Conservation (phyloP, 2,113 vertebrate species). For the Mirounga angustirostris region DNA sequence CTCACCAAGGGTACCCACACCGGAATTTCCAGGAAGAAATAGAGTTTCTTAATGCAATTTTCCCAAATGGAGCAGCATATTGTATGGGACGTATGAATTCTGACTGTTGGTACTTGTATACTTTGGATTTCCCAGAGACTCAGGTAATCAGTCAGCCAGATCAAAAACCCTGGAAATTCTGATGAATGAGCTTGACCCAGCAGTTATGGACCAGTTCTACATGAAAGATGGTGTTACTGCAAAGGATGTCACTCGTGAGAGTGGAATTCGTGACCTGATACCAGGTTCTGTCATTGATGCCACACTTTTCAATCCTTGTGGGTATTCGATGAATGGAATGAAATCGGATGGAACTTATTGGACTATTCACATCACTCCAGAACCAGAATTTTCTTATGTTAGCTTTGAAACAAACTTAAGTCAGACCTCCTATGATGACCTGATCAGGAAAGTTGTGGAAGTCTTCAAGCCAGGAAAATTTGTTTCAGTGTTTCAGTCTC, state of each 20-base stretch:
- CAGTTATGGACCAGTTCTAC: conserved; percentile 99
- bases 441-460: conserved; percentile 97
- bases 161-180: conserved; percentile 99
- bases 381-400: conserved; percentile 99
- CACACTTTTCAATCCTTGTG: conserved; percentile 99
- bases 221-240: conserved; percentile 99
- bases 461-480: conserved; percentile 99
- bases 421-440: conserved; percentile 97
- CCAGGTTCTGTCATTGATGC: conserved; percentile 99
- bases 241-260: conserved; percentile 99
- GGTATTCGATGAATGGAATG: conserved; percentile 99
- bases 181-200: conserved; percentile 99
- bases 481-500: conserved; percentile 82
- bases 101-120: conserved; percentile 99
- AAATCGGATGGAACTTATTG: conserved; percentile 99
- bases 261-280: conserved; percentile 99
- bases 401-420: conserved; percentile 99
- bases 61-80: conserved; percentile 99
- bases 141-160: conserved; percentile 98
- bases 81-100: conserved; percentile 99
- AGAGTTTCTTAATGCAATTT: conserved; percentile 98
- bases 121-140: conserved; percentile 98
- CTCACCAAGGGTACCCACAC: conserved; percentile 99
- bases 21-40: conserved; percentile 99
- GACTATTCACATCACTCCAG: conserved; percentile 99